These are phyloP conservation scores for Pteromalus puparum DNA, from an alignment of 1,140 invertebrate species.

Conservation along the genomic window DNA sequence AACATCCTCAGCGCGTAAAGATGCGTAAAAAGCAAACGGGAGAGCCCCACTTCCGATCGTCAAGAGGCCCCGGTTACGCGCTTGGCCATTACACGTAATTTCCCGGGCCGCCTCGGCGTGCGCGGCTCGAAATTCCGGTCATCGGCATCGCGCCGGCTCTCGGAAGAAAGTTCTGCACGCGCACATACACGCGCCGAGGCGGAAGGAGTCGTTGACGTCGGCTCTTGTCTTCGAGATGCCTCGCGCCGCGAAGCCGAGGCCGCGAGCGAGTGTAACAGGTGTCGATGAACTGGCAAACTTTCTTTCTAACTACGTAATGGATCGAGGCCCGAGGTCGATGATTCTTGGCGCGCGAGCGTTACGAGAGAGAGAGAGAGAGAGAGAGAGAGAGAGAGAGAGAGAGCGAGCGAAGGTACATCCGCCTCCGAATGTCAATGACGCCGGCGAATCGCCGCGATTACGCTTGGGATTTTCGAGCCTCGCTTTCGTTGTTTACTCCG, in stretches of 20 bases:
- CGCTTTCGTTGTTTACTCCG: too few species aligned
- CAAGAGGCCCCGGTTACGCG: slow-evolving; percentile 15
- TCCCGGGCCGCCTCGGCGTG: not conserved
- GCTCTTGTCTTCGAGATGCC: slow-evolving; percentile 1
- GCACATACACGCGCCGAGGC: not conserved
- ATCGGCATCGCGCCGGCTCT: not conserved
- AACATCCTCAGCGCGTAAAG: too few species aligned
- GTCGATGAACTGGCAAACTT: slow-evolving; percentile 59
- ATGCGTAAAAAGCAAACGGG: not conserved
- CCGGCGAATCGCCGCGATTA: slow-evolving; percentile 31
- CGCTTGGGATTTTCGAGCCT: too few species aligned
- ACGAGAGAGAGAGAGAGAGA: not conserved
- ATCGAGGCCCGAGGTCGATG: slow-evolving; percentile 49
- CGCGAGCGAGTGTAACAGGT: slow-evolving; percentile 50
- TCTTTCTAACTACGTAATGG: slow-evolving; percentile 57
- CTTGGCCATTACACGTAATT: slow-evolving; percentile 34
- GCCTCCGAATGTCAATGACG: slow-evolving; percentile 55
- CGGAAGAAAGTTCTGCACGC: slow-evolving; percentile 11
- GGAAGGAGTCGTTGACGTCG: slow-evolving; percentile 39
- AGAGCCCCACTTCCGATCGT: slow-evolving; percentile 20
- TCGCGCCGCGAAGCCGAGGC: slow-evolving; percentile 4
- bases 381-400: too few species aligned
- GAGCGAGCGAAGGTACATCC: slow-evolving; percentile 36
- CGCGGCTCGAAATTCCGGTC: slow-evolving; percentile 39
- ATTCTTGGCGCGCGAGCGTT: slow-evolving; percentile 25